Evolutionary conservation across 2,797 vertebrate species (phyloP).

Genomic region (Clarias laeviceps): DNA sequence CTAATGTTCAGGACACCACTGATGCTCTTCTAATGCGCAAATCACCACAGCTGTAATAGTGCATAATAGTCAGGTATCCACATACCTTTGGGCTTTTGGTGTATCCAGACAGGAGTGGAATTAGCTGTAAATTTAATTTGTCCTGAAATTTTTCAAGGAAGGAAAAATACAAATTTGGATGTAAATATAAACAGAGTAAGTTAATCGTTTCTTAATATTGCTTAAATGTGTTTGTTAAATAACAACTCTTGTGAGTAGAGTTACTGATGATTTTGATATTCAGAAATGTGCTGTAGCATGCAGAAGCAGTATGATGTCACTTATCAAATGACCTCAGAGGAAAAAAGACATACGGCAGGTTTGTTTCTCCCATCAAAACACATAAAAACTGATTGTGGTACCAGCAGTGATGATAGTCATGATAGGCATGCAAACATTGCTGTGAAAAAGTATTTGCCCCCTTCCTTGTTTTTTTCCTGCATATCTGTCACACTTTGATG

Average conservation of each 20-base stretch:
- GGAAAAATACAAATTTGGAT: background rate
- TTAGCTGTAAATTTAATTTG: background rate
- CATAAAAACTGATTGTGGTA: background rate
- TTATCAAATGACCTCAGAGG: background rate
- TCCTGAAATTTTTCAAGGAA: background rate
- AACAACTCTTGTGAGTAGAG: background rate
- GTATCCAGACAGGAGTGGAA: background rate
- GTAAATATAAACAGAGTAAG: background rate
- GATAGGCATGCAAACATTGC: background rate
- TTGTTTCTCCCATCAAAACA: background rate
- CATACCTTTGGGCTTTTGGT: background rate
- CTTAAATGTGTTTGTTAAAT: background rate
- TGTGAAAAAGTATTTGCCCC: background rate
- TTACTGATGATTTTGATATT: background rate
- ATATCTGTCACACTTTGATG: no score
- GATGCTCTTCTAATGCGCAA: background rate
- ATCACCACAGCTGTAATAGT: background rate
- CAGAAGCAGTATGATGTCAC: background rate
- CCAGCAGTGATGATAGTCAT: background rate
- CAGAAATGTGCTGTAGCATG: background rate
- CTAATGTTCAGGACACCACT: background rate
- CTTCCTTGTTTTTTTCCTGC: no score
- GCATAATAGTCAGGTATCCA: background rate
- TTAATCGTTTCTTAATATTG: background rate
- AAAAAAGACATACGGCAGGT: background rate